Percentiles rank a stretch among this genome's conserved stretches.
Conservation (phyloP, 2,113 vertebrate species). For the Buteo buteo region DNA sequence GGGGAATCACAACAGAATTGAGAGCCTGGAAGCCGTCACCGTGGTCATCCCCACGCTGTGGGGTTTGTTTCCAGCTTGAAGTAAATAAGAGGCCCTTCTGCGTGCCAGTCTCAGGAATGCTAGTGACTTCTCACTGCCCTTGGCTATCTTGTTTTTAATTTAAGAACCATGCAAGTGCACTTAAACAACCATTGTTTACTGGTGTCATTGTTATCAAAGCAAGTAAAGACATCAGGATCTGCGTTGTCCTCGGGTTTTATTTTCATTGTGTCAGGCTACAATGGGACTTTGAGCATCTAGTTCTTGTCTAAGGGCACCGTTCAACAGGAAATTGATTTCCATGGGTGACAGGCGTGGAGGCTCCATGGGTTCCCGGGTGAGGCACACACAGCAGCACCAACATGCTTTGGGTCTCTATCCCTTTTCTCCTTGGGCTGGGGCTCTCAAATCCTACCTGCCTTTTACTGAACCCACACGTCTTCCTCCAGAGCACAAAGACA, state of each 20-base stretch:
- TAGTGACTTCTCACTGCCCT: slow-evolving; percentile 56
- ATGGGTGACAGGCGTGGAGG: slow-evolving; percentile 38
- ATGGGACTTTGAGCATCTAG: slow-evolving; percentile 48
- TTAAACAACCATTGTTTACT: slow-evolving; percentile 66
- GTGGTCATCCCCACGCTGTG: not conserved
- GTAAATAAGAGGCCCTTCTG: slow-evolving; percentile 12
- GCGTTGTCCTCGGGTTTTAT: slow-evolving; percentile 60
- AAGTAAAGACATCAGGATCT: slow-evolving; percentile 66
- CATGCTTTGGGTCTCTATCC: not conserved
- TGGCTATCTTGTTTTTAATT: slow-evolving; percentile 70
- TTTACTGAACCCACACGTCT: not conserved
- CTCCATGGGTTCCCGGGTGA: not conserved
- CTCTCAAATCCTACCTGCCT: not conserved
- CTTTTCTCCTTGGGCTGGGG: not conserved
- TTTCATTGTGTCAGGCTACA: slow-evolving; percentile 53
- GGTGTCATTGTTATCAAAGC: slow-evolving; percentile 67
- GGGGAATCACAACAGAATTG: not conserved
- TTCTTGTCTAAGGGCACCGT: slow-evolving; percentile 60
- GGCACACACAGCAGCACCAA: not conserved
- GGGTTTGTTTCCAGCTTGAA: slow-evolving; percentile 41
- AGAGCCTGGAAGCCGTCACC: not conserved
- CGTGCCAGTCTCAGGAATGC: slow-evolving; percentile 26
- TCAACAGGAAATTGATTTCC: slow-evolving; percentile 60
- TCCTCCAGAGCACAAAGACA: not conserved
- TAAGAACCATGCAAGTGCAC: slow-evolving; percentile 61